Percentiles rank a stretch among this genome's conserved stretches.
Conservation (phyloP, 2,888 invertebrate genomes). For the Orthosia gothica region DNA sequence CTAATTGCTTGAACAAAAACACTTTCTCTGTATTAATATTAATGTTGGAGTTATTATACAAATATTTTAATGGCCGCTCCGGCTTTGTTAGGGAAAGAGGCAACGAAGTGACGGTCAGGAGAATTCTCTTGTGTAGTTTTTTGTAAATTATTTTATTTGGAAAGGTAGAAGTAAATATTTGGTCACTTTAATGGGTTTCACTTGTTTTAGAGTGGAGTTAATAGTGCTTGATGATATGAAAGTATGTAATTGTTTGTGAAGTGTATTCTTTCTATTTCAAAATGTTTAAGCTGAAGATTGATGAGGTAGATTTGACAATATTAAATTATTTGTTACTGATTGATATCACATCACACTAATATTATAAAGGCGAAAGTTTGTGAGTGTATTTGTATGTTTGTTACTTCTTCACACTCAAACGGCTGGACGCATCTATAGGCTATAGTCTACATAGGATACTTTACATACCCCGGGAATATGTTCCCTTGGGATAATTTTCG, state of each 20-base stretch:
- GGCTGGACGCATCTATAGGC: too few relatives aligned
- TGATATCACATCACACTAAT: too few relatives aligned
- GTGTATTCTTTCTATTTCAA: too few relatives aligned
- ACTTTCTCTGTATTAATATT: conserved; percentile 75
- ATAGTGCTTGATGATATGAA: neutral
- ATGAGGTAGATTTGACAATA: too few relatives aligned
- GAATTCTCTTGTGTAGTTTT: conserved; percentile 25
- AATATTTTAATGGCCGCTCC: conserved; percentile 61
- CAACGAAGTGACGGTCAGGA: conserved; percentile 18
- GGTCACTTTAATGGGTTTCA: neutral
- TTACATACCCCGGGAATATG: too few relatives aligned
- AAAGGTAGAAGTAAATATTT: conserved; percentile 17
- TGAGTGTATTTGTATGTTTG: too few relatives aligned
- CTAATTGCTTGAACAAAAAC: conserved; percentile 71
- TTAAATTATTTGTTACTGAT: too few relatives aligned
- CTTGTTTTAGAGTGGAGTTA: neutral
- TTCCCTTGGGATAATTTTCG: too few relatives aligned
- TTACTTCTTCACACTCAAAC: too few relatives aligned
- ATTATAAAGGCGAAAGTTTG: too few relatives aligned
- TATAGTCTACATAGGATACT: too few relatives aligned
- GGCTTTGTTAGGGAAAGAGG: conserved; percentile 43
- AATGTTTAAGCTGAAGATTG: too few relatives aligned
- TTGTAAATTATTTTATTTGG: conserved; percentile 36
- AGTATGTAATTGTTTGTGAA: neutral
- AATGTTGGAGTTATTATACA: conserved; percentile 64